These are phyloP conservation scores for Drosophila trapezifrons DNA, from an alignment of 1,140 invertebrate genomes.

Conservation along the genomic window DNA sequence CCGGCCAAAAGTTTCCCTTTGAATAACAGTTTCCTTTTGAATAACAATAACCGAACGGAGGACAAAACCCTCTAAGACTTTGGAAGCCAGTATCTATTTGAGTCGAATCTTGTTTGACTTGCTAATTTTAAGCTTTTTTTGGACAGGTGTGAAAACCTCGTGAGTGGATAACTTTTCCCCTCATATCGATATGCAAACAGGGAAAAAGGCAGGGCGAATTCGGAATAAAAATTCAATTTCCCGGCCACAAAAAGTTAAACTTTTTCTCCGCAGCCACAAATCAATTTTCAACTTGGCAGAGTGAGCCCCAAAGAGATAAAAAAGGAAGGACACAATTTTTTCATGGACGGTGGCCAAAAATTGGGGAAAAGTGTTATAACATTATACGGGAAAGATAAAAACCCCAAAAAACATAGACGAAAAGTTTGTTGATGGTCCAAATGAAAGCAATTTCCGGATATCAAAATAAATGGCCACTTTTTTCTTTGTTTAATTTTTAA, in stretches of 20 bases:
- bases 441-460: slow-evolving; percentile 3
- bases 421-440: slow-evolving; percentile 22
- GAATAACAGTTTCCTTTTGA: no score
- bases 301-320: not conserved
- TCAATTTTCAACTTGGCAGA: slow-evolving; percentile 63
- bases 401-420: not conserved
- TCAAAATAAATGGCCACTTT: not conserved
- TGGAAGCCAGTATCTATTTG: slow-evolving; percentile 1
- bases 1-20: slow-evolving; percentile 31
- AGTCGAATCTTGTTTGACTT: slow-evolving; percentile 31
- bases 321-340: slow-evolving; percentile 21
- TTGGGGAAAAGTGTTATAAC: slow-evolving; percentile 30
- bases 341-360: slow-evolving; percentile 44
- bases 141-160: slow-evolving; percentile 37
- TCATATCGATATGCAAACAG: slow-evolving; percentile 27
- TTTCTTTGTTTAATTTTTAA: not conserved
- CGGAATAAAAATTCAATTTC: slow-evolving; percentile 61
- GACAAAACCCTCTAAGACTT: slow-evolving; percentile 6
- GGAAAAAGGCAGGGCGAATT: not conserved
- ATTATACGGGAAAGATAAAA: slow-evolving; percentile 20
- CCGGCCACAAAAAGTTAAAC: slow-evolving; percentile 45
- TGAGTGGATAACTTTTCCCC: slow-evolving; percentile 26
- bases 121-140: slow-evolving; percentile 32
- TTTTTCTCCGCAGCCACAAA: slow-evolving; percentile 59
- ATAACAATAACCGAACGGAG: slow-evolving; percentile 18